Percentiles rank a stretch among this genome's conserved stretches.
phyloP scores from a whole-genome alignment of 2,797 vertebrate species.

The Pseudochaenichthys georgianus region DNA sequence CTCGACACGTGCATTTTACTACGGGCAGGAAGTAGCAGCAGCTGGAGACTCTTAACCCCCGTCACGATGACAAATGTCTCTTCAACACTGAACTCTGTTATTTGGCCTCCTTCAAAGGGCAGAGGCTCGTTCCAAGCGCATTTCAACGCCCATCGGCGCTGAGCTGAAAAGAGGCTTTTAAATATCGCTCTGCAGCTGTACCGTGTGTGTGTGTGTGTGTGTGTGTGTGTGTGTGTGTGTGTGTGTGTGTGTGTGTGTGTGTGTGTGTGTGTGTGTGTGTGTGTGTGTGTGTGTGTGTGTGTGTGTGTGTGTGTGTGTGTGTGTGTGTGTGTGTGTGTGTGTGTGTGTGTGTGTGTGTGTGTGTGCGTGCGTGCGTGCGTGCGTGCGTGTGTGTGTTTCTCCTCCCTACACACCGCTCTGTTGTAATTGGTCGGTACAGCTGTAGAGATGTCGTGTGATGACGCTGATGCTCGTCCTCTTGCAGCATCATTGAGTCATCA shows the following conservation, averaged over 20 bases:
- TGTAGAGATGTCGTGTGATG: constrained; percentile 35
- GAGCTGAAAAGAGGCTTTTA: constrained; percentile 72
- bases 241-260: too few species aligned
- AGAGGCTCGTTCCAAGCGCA: constrained; percentile 33
- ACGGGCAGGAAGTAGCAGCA: constrained; percentile 58
- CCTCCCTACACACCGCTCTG: background rate
- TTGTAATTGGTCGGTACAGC: constrained; percentile 60
- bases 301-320: too few species aligned
- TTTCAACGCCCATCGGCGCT: constrained; percentile 47
- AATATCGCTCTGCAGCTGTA: constrained; percentile 64
- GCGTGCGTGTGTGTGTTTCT: too few species aligned
- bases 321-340: too few species aligned
- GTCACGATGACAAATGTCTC: constrained; percentile 24
- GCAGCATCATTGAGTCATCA: constrained; percentile 44
- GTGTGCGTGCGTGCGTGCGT: too few species aligned
- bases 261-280: too few species aligned
- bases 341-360: too few species aligned
- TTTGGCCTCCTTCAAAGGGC: constrained; percentile 53
- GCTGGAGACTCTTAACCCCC: constrained; percentile 61
- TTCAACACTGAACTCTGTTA: constrained; percentile 46
- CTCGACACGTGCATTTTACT: constrained; percentile 22
- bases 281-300: too few species aligned
- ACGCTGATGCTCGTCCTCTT: constrained; percentile 51
- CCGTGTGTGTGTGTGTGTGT: background rate
- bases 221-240: too few species aligned